These are phyloP conservation scores for Nothoprocta perdicaria DNA, from an alignment of 2,113 vertebrate genomes.

Conservation along the genomic window DNA sequence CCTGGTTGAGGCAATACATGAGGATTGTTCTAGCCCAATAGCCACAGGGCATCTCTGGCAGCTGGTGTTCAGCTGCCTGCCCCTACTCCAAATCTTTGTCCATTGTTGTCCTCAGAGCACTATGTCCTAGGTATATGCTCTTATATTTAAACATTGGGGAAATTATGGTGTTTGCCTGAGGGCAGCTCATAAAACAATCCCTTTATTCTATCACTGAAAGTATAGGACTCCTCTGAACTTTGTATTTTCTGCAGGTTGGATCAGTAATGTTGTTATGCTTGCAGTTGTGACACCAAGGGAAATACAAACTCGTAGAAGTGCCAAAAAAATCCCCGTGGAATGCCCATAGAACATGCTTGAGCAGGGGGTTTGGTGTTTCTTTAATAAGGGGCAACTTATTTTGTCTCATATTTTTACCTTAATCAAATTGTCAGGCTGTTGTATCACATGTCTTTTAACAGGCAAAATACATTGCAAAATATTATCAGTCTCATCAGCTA, in stretches of 20 bases:
- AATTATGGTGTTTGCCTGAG: neutral
- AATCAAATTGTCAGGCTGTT: neutral
- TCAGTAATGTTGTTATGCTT: neutral
- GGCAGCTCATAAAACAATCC: neutral
- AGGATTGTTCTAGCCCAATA: neutral
- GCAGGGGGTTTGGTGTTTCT: neutral
- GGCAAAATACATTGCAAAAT: neutral
- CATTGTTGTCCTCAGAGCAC: neutral
- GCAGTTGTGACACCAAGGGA: neutral
- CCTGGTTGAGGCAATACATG: accelerated
- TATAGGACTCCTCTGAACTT: neutral
- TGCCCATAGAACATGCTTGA: neutral
- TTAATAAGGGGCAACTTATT: neutral
- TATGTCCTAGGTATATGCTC: neutral
- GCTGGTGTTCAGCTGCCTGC: neutral
- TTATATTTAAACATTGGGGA: neutral
- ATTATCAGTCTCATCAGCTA: neutral
- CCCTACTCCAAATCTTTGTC: neutral
- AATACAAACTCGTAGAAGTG: neutral
- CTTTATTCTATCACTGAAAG: neutral
- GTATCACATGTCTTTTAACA: neutral
- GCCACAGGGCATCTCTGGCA: neutral
- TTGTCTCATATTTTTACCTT: neutral
- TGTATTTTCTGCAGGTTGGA: neutral
- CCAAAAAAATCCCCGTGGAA: neutral